Evolutionary conservation across 2,888 invertebrate genomes (phyloP).

Genomic region (Hydrotaea cyrtoneurina): DNA sequence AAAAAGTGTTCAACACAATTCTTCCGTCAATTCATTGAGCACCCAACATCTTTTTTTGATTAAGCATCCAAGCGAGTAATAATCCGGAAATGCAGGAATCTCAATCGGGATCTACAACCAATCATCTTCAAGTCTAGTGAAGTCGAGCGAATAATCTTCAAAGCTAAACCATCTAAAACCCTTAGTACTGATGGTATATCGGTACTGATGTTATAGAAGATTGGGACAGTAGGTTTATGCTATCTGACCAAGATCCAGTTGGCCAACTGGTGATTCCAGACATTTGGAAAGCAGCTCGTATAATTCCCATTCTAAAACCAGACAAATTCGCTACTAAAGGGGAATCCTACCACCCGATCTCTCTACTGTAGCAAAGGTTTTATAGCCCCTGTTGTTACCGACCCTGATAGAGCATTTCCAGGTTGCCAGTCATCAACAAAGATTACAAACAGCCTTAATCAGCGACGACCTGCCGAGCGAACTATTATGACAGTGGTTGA

Average conservation of each 20-base stretch:
- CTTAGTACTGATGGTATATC: neutral
- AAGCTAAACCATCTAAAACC: neutral
- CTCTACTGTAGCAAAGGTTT: no score
- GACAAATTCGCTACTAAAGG: neutral
- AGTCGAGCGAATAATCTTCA: neutral
- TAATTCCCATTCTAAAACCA: conserved; percentile 4
- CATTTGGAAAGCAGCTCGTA: neutral
- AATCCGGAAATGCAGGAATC: neutral
- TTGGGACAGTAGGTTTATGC: neutral
- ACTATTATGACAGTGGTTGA: neutral
- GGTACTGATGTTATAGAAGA: no score
- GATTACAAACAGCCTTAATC: neutral
- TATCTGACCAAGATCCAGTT: neutral
- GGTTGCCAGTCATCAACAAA: neutral
- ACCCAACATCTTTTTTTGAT: no score
- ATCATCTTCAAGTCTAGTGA: neutral
- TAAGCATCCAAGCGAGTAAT: neutral
- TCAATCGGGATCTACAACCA: neutral
- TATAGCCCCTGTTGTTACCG: neutral
- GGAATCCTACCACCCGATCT: neutral
- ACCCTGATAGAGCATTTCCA: neutral
- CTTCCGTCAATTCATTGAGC: neutral
- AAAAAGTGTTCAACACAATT: neutral
- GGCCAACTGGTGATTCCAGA: neutral
- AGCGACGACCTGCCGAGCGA: neutral